Evolutionary conservation across 1,140 invertebrate genomes (phyloP), one percentile per base, ranked within the genome.

Genomic region (Drosophila micromelanica): DNA sequence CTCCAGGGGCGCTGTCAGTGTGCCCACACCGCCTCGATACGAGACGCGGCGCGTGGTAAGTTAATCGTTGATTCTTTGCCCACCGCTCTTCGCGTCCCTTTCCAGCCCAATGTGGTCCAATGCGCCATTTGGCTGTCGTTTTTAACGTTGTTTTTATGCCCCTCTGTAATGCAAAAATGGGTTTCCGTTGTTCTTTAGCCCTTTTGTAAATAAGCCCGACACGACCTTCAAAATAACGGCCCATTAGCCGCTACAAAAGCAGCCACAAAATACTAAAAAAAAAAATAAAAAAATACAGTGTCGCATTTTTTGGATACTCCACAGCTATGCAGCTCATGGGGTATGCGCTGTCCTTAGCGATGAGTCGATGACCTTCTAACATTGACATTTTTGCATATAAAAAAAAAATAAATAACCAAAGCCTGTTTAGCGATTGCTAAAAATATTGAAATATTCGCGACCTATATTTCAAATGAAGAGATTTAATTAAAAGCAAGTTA

Each of bases 31-130:
- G 32, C 82, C 76, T 13, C 72, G 82, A 1, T 87, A 87, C 51
- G 82, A 87, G 76, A 87, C 82, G 52, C 82, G 82, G 62, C 82
- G 82, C 78, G 82, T 89, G 82, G 82, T 87, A 82, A 87, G 82
- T 73, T 89, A 82, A 82, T 62, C 73, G 67, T 68, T 62, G 57
- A 78, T 67, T 65, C 51, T 69, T 51, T 23, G 57, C 27, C 20
- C n/a, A 56, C 52, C 45, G 52, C 23, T n/a, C 9, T 15, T 27
- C n/a, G 3, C 32, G 11, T 15, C 7, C 40, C 12, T n/a, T n/a
- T n/a, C n/a, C n/a, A n/a, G n/a, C n/a, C n/a, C n/a, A 48, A 12
- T 6, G n/a, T n/a, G n/a, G n/a, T n/a, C 20, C 35, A 12, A 4
- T 45, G 11, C 37, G 52, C 6, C 71, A 70, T 80, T 30, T 42